These are phyloP conservation scores for Thereuonema tuberculata DNA, from an alignment of 1,140 invertebrate genomes.

Conservation along the genomic window DNA sequence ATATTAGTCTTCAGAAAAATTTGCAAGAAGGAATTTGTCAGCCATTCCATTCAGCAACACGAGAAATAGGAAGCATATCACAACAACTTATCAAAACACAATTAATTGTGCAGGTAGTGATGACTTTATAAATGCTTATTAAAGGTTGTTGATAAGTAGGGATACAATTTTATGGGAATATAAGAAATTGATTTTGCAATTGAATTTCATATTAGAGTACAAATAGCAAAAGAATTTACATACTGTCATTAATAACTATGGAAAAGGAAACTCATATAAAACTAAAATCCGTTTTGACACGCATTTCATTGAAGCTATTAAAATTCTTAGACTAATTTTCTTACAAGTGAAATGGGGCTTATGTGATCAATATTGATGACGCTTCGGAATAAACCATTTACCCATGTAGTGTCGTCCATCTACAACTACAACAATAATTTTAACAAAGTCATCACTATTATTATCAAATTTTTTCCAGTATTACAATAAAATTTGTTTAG, in stretches of 20 bases:
- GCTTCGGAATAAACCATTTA: too few relatives aligned
- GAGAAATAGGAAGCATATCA: not conserved
- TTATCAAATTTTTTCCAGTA: too few relatives aligned
- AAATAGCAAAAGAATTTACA: not conserved
- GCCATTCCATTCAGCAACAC: not conserved
- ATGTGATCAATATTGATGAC: too few relatives aligned
- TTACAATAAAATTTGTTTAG: too few relatives aligned
- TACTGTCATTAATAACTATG: not conserved
- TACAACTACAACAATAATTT: too few relatives aligned
- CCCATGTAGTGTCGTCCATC: too few relatives aligned
- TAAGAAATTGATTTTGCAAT: not conserved
- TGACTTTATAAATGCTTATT: too few relatives aligned
- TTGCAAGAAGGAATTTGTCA: not conserved
- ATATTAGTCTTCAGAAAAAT: not conserved
- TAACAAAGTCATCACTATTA: too few relatives aligned
- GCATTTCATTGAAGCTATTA: too few relatives aligned
- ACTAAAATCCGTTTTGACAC: not conserved
- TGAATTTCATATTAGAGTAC: not conserved
- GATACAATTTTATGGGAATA: not conserved
- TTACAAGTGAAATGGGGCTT: too few relatives aligned
- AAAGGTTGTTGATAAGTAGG: not conserved
- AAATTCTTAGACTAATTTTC: too few relatives aligned
- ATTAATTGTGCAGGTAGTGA: not conserved
- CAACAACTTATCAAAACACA: conserved; percentile 10
- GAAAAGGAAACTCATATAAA: not conserved